Evolutionary conservation across 1,140 invertebrate genomes (phyloP), one percentile per base, ranked within the genome.

Genomic region (Drosophila pallidifrons): DNA sequence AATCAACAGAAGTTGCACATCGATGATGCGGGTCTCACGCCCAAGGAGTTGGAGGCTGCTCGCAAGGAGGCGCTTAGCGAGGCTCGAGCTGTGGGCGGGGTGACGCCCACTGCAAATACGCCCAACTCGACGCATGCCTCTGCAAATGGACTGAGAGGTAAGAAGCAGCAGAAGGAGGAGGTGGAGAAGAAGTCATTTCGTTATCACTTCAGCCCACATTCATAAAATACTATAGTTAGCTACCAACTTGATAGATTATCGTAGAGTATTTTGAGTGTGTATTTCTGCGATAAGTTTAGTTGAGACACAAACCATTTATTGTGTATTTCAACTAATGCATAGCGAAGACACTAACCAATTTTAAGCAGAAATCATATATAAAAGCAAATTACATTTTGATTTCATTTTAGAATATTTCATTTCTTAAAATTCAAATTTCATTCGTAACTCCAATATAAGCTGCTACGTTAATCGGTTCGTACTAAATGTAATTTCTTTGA

Each of bases 1-100:
- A 92, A 92, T 46, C 90, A 92, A 71, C 83, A 92, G 64, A 92
- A 92, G 70, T 66, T 92, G 1, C 83, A 91, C 25, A 91, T 91
- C 32, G 91, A 92, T 55, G 81, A 86, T 13, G 80, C 81, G 4
- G 82, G 67, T 16, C 28, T 85, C 5, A 85, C 81, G 51, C 72
- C 74, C 54, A 92, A 92, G 69, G 91, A 92, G 65, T 28, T 92
- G 55, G 91, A 92, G 68, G 83, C 90, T 30, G 82, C 82, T 13
- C 76, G 77, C 5, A 81, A 82, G 49, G 79, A 88, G 49, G 76
- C 86, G 0, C 66, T 76, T 3, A 79, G 57, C 8, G 70, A 79
- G 15, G 77, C 52, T 5, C 11, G 63, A 5, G 57, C 30, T 16
- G 52, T 63, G 54, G 77, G 79, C 13, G 73, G 82, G 43, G 74